phyloP scores from a whole-genome alignment of 2,113 vertebrate species.

The Lepisosteus osseus region DNA sequence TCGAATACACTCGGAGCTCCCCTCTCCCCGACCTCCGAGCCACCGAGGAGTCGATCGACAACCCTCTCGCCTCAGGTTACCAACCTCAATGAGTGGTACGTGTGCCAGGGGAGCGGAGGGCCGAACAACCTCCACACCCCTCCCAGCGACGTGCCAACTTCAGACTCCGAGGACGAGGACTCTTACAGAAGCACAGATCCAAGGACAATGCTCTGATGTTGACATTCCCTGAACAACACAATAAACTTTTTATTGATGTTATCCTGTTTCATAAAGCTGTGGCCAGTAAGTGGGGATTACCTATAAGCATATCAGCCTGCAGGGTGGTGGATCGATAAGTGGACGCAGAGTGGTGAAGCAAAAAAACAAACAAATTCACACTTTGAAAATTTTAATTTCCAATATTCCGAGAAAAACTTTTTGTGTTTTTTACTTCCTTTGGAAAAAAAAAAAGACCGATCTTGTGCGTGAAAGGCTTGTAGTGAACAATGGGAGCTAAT shows the following conservation, averaged over 20 bases:
- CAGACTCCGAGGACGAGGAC: constrained; percentile 85
- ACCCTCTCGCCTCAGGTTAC: constrained; percentile 89
- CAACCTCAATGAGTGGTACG: constrained; percentile 97
- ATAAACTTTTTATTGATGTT: background rate
- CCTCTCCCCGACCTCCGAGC: constrained; percentile 71
- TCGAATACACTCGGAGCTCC: constrained; percentile 69
- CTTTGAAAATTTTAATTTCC: too few species aligned
- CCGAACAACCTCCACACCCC: constrained; percentile 83
- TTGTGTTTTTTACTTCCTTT: too few species aligned
- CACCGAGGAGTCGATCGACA: constrained; percentile 66
- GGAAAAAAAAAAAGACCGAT: too few species aligned
- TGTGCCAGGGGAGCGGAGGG: constrained; percentile 84
- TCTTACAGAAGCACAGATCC: constrained; percentile 78
- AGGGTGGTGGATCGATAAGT: too few species aligned
- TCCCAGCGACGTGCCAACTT: constrained; percentile 82
- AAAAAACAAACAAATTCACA: too few species aligned
- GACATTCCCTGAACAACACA: constrained; percentile 7
- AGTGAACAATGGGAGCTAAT: too few species aligned
- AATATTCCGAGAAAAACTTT: too few species aligned
- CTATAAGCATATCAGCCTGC: too few species aligned
- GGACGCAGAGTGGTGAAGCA: too few species aligned
- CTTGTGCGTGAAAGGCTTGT: too few species aligned
- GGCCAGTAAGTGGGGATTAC: too few species aligned
- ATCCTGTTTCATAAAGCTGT: background rate
- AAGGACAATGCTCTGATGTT: constrained; percentile 82